Base-by-base conservation (phyloP, 2,888 invertebrate species). In the Sarcophaga caerulescens region DNA sequence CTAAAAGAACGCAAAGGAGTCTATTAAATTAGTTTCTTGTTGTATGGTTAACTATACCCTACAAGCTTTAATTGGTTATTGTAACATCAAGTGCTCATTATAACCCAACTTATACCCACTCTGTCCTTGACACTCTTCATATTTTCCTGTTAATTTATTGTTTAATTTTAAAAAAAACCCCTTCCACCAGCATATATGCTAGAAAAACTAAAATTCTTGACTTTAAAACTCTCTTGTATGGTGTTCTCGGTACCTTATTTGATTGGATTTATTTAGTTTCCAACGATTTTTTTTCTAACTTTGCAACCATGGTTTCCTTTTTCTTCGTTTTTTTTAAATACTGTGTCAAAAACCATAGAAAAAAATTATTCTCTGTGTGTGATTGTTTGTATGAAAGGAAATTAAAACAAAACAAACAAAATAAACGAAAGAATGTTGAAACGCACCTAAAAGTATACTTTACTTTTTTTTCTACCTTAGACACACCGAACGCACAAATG, bases 371-470 rank as follows among this genome's bases (percentile, higher is more conserved):
- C 35, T 35, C 1, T 35, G 2, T 35, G 35, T 60, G 66, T 45
- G 4, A 21, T 10, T 6, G 10, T 11, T 1, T 45, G 5, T 45
- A 1, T 3, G 12, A 25, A 70, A 60, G 66, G 17, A 52, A 77
- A 73, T 45, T 25, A 45, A 35, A 65, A 52, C 52, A 78, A 76
- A 25, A 19, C 44, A 47, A 57, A 35, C 35, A 35, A 71, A 62
- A 47, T 59, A 62, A 71, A 60, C n/a, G 63, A 21, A 76, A 69
- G 65, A 60, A 60, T 60, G n/a, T 12, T 25, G 19, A 23, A 81
- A 68, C 68, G 69, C 65, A 65, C 81, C 85, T 84, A 45, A 84
- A 84, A 86, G 70, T 84, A 81, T 80, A 60, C 68, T 65, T 6
- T 44, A 82, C 45, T 60, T 81, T n/a, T 35, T 35, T 10, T 35